These are phyloP conservation scores for Dendrophyllia cribrosa DNA, from an alignment of 64 coral and sea anemone species.

Conservation along the genomic window DNA sequence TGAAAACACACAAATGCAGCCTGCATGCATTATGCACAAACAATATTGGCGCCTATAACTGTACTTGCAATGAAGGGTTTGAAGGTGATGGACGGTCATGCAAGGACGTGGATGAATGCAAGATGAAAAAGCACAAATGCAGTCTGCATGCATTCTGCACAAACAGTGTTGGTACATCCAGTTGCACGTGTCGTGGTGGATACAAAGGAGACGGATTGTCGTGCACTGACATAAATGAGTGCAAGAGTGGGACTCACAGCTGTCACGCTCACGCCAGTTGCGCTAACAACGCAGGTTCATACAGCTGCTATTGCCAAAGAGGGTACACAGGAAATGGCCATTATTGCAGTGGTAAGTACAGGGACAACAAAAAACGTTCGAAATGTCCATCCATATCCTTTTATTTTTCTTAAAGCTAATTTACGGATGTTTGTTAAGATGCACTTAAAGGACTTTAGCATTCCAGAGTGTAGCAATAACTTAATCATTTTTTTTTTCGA, in stretches of 20 bases:
- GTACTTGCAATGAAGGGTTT: conserved; percentile 33
- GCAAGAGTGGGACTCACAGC: background rate
- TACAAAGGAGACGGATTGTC: conserved; percentile 20
- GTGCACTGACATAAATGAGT: conserved; percentile 27
- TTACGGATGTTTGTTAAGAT: too few relatives aligned
- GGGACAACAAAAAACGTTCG: too few relatives aligned
- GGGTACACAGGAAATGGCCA: too few relatives aligned
- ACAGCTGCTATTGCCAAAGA: too few relatives aligned
- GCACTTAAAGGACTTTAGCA: too few relatives aligned
- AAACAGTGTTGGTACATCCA: background rate
- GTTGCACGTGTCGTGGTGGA: conserved; percentile 15
- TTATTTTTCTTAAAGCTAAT: too few relatives aligned
- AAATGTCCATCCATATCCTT: too few relatives aligned
- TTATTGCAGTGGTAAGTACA: too few relatives aligned
- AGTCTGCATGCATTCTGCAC: background rate
- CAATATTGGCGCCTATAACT: conserved; percentile 7
- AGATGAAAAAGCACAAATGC: background rate
- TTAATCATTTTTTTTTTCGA: too few relatives aligned
- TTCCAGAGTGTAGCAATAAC: too few relatives aligned
- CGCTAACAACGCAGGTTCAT: too few relatives aligned
- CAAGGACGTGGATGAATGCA: background rate
- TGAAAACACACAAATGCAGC: too few relatives aligned
- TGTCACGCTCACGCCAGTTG: background rate
- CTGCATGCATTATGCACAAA: conserved; percentile 30
- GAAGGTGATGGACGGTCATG: conserved; percentile 33